These are phyloP conservation scores for Elgaria multicarinata DNA, from an alignment of 2,113 vertebrate species.

Conservation along the genomic window DNA sequence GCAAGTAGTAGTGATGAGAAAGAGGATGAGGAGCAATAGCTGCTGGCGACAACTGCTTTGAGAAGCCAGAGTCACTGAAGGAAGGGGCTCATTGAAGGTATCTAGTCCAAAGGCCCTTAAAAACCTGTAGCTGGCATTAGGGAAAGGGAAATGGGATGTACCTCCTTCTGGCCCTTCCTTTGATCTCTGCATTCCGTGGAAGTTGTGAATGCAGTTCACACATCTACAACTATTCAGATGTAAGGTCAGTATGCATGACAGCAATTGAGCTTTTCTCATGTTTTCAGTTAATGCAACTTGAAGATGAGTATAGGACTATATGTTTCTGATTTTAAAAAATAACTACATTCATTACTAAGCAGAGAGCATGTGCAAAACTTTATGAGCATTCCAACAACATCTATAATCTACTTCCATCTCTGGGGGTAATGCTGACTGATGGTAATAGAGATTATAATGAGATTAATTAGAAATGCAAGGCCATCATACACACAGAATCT, in stretches of 20 bases:
- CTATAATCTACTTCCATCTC: background rate
- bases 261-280: background rate
- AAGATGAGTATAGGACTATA: background rate
- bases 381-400: background rate
- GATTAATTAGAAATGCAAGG: background rate
- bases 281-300: background rate
- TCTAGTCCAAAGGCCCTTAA: too few relatives aligned
- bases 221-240: background rate
- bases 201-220: too few relatives aligned
- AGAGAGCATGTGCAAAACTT: background rate
- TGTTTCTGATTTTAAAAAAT: background rate
- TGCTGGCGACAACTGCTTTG: too few relatives aligned
- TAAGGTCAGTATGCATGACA: background rate
- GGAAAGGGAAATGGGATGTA: too few relatives aligned
- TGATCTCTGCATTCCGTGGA: background rate
- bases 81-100: too few relatives aligned
- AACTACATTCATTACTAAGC: background rate
- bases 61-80: too few relatives aligned
- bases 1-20: too few relatives aligned
- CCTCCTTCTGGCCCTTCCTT: background rate
- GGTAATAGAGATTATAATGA: background rate
- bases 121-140: too few relatives aligned
- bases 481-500: background rate
- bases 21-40: too few relatives aligned
- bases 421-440: background rate